Base-by-base conservation (phyloP, 2,888 invertebrate genomes). In the Cataglyphis cursor region DNA sequence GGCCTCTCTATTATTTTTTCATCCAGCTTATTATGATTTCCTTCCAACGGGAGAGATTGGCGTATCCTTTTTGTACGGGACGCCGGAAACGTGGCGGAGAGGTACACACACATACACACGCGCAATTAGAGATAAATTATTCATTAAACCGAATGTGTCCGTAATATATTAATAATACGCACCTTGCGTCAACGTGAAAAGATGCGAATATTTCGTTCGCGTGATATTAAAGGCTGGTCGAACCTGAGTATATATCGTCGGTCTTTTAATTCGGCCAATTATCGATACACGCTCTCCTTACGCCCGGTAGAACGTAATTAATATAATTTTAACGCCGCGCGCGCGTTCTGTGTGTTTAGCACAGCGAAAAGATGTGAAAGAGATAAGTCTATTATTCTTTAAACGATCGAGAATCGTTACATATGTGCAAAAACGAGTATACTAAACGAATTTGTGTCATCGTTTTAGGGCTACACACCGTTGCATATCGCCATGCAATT, bases 401-500 rank as follows among this genome's bases (percentile, higher is more conserved):
- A 59, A 80, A 70, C 24, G 72, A 21, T 59, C 54, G 21, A 57
- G 31, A 54, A 54, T 65, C 3, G n/a, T 57, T 38, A 28, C 44
- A 10, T 4, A 21, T 31, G 54, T 65, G 28, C 15, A n/a, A 9
- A 28, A 31, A 66, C 12, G 21, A 21, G n/a, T 64, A 38, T 18
- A 24, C 51, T 6, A 41, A 68, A 44, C 12, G 35, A 15, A 35
- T 38, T 51, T 51, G n/a, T 38, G 8, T 64, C 15, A 10, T 15
- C 21, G 31, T 68, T 68, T 54, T 96, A 99, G 98, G 99, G 99
- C 38, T 99, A 99, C 95, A 99, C 99, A 85, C 97, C 99, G 76
- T 96, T 99, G 54, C 99, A 99, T 94, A 96, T 99, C 88, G 98
- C 99, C 0, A 98, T 98, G 95, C 98, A 98, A 95, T 98, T 98